Percentiles rank a stretch among this genome's conserved stretches.
phyloP scores from a whole-genome alignment of 2,888 invertebrate species.

The Pollenia labialis region DNA sequence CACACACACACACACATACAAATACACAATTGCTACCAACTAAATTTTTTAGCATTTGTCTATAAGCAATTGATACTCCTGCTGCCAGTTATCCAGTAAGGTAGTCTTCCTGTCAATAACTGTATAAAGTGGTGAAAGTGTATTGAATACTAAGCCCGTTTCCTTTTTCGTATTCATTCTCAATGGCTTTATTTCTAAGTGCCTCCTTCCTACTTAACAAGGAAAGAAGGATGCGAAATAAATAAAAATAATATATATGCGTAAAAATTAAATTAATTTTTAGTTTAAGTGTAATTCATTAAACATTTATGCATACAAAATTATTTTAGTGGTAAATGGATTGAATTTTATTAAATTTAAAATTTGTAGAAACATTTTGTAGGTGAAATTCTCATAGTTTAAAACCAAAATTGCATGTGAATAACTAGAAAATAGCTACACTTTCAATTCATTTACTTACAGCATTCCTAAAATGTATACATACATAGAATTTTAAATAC shows the following conservation, averaged over 20 bases:
- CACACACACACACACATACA: not conserved
- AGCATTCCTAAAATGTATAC: no score
- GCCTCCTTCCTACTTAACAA: not conserved
- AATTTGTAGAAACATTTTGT: no score
- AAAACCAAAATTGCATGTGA: no score
- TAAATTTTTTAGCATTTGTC: constrained; percentile 16
- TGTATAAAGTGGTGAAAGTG: not conserved
- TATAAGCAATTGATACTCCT: constrained; percentile 51
- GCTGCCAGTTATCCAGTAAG: constrained; percentile 1
- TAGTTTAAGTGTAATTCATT: no score
- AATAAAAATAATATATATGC: not conserved
- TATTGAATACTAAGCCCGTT: constrained; percentile 53
- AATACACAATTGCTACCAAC: not conserved
- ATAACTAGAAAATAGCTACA: no score
- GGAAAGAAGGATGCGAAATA: not conserved
- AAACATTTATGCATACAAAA: no score
- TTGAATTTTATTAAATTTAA: no score
- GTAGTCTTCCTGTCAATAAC: not conserved
- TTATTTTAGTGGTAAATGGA: no score
- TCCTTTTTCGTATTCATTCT: not conserved
- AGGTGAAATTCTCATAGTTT: no score
- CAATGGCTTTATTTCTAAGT: constrained; percentile 41
- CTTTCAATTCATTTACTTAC: no score
- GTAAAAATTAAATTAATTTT: not conserved
- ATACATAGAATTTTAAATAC: no score